A percentile compares a stretch with the other conserved stretches of the same genome.
phyloP scores from a whole-genome alignment of 2,113 vertebrate species.

The Anhinga anhinga region DNA sequence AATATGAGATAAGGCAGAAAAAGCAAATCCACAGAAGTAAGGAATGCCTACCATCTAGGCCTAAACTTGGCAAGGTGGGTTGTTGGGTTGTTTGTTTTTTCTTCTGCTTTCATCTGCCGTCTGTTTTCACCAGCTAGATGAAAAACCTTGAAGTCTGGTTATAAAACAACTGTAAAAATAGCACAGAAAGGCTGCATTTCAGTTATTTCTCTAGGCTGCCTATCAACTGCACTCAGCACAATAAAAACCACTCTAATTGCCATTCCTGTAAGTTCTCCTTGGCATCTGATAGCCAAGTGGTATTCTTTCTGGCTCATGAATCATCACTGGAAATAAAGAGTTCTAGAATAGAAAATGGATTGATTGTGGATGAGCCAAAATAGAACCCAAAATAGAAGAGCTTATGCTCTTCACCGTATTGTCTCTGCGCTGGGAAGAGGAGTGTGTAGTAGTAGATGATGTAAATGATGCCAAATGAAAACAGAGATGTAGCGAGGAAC shows the following conservation, averaged over 20 bases:
- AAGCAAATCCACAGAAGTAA: neutral
- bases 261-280: constrained; percentile 36
- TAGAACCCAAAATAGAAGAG: constrained; percentile 29
- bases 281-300: neutral
- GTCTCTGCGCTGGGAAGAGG: neutral
- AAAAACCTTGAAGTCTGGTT: neutral
- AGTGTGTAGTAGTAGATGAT: neutral
- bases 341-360: constrained; percentile 40
- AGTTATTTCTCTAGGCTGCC: neutral
- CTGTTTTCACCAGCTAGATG: neutral
- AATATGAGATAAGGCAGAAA: neutral
- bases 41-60: neutral
- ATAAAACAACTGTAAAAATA: constrained; percentile 38
- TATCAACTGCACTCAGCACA: neutral
- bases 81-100: neutral
- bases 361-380: constrained; percentile 52
- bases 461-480: constrained; percentile 4
- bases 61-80: neutral
- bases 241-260: constrained; percentile 4
- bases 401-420: neutral
- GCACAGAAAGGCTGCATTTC: constrained; percentile 1
- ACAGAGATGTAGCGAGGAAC: neutral
- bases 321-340: constrained; percentile 16
- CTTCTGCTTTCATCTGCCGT: constrained; percentile 28
- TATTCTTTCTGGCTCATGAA: constrained; percentile 47